Conservation (phyloP, 2,113 vertebrate genomes). For the Anguilla rostrata region DNA sequence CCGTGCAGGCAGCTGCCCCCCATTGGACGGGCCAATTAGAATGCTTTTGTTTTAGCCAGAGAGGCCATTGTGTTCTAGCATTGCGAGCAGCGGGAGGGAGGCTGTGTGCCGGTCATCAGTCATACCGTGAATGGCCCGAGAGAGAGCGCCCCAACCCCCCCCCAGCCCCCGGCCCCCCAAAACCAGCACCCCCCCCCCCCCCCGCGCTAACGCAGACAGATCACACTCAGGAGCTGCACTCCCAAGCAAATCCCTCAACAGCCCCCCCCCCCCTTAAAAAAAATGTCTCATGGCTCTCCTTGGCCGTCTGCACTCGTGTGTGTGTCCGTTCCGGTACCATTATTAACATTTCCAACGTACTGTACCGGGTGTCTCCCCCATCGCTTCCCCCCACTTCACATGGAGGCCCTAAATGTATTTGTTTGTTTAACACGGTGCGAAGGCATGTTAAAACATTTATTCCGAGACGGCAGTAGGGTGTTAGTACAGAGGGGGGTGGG, state of each 20-base stretch:
- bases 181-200: too few species aligned
- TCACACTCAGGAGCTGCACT: background rate
- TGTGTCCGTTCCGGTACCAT: background rate
- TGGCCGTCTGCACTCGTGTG: background rate
- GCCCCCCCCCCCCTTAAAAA: too few species aligned
- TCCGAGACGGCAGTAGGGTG: background rate
- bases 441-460: background rate
- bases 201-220: background rate
- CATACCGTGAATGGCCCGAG: conserved; percentile 52
- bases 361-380: background rate
- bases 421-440: conserved; percentile 1
- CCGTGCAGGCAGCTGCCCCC: conserved; percentile 51
- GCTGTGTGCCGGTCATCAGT: conserved; percentile 55
- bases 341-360: background rate
- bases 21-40: conserved; percentile 74
- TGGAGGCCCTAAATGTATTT: background rate
- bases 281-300: background rate
- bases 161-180: too few species aligned
- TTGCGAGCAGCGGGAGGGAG: conserved; percentile 50
- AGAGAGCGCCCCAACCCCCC: conserved; percentile 2
- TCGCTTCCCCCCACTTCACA: background rate
- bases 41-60: conserved; percentile 67
- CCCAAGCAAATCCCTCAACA: background rate
- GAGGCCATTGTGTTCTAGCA: conserved; percentile 56
- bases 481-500: background rate